Conservation (phyloP, 1,140 invertebrate genomes). For the Solen grandis region DNA sequence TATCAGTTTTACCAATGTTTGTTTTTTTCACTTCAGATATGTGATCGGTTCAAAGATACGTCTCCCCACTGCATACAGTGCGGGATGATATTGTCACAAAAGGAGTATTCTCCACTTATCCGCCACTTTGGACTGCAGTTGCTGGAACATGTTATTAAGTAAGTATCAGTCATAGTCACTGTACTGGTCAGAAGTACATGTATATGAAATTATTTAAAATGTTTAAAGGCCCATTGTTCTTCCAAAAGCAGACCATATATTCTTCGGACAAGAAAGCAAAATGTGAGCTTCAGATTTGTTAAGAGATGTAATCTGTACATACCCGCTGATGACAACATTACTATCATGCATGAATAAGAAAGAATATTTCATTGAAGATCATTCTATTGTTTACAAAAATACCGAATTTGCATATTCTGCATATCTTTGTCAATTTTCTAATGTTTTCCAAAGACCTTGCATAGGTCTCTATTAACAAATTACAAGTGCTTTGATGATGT, state of each 20-base stretch:
- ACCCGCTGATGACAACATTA: neutral
- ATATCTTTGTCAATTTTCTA: no score
- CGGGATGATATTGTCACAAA: constrained; percentile 88
- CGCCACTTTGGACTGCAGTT: constrained; percentile 93
- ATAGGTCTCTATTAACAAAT: no score
- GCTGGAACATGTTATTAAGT: constrained; percentile 94
- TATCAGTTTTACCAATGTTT: no score
- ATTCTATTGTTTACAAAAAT: no score
- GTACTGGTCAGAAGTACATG: neutral
- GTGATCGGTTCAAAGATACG: constrained; percentile 83
- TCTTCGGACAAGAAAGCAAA: no score
- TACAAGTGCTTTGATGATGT: no score
- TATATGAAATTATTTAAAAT: neutral
- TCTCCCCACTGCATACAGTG: constrained; percentile 93
- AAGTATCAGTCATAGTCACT: constrained; percentile 21
- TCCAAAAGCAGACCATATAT: no score
- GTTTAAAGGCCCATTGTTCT: neutral
- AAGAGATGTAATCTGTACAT: neutral
- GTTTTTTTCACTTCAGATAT: constrained; percentile 58
- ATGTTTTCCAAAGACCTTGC: no score
- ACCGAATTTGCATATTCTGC: no score
- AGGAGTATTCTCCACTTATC: constrained; percentile 87
- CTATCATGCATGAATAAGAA: no score
- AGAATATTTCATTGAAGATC: no score
- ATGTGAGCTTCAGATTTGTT: neutral